Conservation (phyloP, 2,113 vertebrate genomes). For the Sterrhoptilus dennistouni region DNA sequence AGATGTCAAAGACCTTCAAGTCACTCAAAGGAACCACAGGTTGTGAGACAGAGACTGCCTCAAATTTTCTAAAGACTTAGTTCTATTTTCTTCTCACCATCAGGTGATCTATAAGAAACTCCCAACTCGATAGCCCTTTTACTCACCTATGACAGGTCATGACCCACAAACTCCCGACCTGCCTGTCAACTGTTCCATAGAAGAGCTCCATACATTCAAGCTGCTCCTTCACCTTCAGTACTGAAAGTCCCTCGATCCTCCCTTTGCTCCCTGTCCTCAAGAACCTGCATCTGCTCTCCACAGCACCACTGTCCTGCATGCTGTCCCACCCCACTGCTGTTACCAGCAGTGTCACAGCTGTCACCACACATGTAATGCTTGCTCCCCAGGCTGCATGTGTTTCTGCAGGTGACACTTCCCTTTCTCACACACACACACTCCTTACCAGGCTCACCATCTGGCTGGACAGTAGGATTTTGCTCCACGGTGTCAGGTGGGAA, state of each 20-base stretch:
- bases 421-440: not conserved
- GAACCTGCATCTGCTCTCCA: not conserved
- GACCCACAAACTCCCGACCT: not conserved
- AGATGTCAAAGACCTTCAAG: not conserved
- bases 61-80: not conserved
- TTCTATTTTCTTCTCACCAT: not conserved
- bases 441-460: not conserved
- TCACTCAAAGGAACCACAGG: not conserved
- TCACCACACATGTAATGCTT: accelerated
- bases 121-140: not conserved
- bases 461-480: not conserved
- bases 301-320: too few species aligned
- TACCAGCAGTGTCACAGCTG: not conserved
- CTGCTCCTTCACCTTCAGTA: not conserved
- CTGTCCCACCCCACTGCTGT: not conserved
- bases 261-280: not conserved
- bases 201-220: not conserved
- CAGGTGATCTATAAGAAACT: not conserved
- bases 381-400: not conserved
- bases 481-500: accelerated
- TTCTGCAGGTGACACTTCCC: not conserved
- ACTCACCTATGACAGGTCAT: not conserved
- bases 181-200: not conserved
- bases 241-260: not conserved
- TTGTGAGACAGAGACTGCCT: not conserved